These are phyloP conservation scores for Caenorhabditis doughertyi DNA, from an alignment of 2,888 invertebrate species.

Conservation along the genomic window DNA sequence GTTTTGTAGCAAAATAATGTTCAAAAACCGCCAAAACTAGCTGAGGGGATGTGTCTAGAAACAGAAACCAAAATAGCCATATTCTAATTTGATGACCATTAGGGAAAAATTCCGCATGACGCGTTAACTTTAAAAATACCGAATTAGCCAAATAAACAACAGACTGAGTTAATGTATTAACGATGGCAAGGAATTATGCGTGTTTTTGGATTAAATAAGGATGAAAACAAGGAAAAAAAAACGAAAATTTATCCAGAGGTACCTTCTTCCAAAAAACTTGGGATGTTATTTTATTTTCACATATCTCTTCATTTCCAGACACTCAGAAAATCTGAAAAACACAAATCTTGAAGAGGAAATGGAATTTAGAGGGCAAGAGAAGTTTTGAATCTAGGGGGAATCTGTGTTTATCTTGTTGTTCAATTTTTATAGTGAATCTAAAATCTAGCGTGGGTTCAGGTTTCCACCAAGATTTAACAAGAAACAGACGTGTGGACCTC, in stretches of 20 bases:
- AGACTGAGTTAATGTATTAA: constrained; percentile 3
- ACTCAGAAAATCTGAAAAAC: constrained; percentile 3
- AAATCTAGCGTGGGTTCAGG: background rate
- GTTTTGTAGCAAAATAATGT: too few relatives aligned
- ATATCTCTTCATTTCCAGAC: background rate
- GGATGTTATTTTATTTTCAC: constrained; percentile 14
- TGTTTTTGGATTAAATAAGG: background rate
- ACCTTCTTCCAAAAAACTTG: too few relatives aligned
- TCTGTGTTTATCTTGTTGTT: too few relatives aligned
- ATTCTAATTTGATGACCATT: background rate
- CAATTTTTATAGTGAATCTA: background rate
- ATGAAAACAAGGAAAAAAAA: background rate
- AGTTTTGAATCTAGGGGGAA: background rate
- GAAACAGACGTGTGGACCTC: background rate
- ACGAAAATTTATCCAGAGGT: too few relatives aligned
- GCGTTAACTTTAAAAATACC: background rate
- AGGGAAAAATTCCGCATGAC: background rate
- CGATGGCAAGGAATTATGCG: background rate
- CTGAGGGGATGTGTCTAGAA: too few relatives aligned
- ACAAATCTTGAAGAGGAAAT: constrained; percentile 14
- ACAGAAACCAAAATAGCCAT: too few relatives aligned
- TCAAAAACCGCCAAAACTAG: too few relatives aligned
- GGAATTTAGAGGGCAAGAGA: background rate
- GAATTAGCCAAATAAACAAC: constrained; percentile 5
- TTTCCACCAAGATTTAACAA: background rate